phyloP scores from a whole-genome alignment of 2,113 vertebrate species.

The Spilogale gracilis region DNA sequence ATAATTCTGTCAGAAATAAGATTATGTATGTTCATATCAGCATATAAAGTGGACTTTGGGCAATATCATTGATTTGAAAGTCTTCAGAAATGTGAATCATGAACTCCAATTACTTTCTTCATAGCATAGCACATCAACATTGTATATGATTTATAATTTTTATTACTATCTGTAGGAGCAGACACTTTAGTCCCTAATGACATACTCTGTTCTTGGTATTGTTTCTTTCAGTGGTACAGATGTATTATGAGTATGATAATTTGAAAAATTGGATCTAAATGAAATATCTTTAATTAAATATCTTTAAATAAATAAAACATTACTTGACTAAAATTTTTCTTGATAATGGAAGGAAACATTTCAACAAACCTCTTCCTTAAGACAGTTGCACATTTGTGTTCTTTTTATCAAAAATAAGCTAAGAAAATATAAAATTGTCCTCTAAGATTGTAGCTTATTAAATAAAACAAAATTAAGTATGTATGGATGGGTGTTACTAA shows the following conservation, averaged over 20 bases:
- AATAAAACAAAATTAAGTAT: slow-evolving; percentile 37
- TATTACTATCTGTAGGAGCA: slow-evolving; percentile 24
- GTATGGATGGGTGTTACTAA: neutral
- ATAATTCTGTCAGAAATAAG: neutral
- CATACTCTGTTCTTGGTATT: neutral
- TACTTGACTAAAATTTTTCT: neutral
- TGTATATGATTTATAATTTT: slow-evolving; percentile 37
- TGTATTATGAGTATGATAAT: slow-evolving; percentile 31
- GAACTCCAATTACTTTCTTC: slow-evolving; percentile 48
- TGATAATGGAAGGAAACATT: neutral
- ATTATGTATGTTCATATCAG: neutral
- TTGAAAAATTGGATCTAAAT: slow-evolving; percentile 32
- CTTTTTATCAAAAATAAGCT: neutral
- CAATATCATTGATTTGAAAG: slow-evolving; percentile 58
- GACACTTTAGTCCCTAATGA: neutral
- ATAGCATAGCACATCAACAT: neutral
- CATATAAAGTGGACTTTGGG: neutral
- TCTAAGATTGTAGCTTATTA: neutral
- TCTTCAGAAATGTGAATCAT: neutral
- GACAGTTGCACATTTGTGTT: neutral
- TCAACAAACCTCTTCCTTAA: slow-evolving; percentile 54
- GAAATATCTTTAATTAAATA: slow-evolving; percentile 46
- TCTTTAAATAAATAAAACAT: neutral
- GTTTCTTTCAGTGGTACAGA: neutral
- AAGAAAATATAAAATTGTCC: neutral